Conservation (phyloP, 2,113 vertebrate genomes). For the Carassius gibelio region DNA sequence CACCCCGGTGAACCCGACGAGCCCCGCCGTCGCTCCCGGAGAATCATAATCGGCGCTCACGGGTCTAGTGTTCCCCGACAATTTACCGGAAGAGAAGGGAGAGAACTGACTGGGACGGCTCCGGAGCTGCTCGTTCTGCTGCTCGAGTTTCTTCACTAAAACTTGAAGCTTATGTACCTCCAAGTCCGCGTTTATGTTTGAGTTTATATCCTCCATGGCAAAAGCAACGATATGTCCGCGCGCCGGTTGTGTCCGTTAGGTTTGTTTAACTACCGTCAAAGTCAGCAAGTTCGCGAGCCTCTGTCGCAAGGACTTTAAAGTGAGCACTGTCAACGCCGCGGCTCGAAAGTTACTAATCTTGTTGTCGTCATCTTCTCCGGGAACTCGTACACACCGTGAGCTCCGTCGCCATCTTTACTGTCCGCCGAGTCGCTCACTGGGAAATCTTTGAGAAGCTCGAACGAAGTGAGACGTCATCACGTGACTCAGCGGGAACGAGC, state of each 20-base stretch:
- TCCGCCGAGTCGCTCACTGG: slow-evolving; percentile 72
- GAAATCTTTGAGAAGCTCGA: slow-evolving; percentile 56
- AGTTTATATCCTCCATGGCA: slow-evolving; percentile 92
- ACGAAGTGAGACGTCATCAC: slow-evolving; percentile 44
- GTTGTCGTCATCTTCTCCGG: slow-evolving; percentile 74
- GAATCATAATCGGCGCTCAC: slow-evolving; percentile 74
- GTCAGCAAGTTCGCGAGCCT: slow-evolving; percentile 24
- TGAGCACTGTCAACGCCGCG: slow-evolving; percentile 60
- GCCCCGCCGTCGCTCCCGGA: slow-evolving; percentile 59
- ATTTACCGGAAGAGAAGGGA: slow-evolving; percentile 64
- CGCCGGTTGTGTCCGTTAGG: slow-evolving; percentile 35
- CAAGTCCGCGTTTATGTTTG: slow-evolving; percentile 92
- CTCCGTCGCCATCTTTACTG: slow-evolving; percentile 77
- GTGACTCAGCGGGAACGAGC: slow-evolving; percentile 42
- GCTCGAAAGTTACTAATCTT: slow-evolving; percentile 58
- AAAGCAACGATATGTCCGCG: slow-evolving; percentile 29
- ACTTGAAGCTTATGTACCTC: slow-evolving; percentile 98
- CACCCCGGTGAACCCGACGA: slow-evolving; percentile 75
- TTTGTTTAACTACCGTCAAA: slow-evolving; percentile 25
- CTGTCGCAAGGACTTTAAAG: slow-evolving; percentile 16
- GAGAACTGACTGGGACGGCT: slow-evolving; percentile 80
- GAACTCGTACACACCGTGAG: slow-evolving; percentile 55
- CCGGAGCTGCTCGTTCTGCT: slow-evolving; percentile 93
- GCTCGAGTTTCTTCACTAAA: slow-evolving; percentile 95
- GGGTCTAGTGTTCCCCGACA: slow-evolving; percentile 77